phyloP scores from a whole-genome alignment of 2,888 invertebrate species.

The Diarsia mendica region DNA sequence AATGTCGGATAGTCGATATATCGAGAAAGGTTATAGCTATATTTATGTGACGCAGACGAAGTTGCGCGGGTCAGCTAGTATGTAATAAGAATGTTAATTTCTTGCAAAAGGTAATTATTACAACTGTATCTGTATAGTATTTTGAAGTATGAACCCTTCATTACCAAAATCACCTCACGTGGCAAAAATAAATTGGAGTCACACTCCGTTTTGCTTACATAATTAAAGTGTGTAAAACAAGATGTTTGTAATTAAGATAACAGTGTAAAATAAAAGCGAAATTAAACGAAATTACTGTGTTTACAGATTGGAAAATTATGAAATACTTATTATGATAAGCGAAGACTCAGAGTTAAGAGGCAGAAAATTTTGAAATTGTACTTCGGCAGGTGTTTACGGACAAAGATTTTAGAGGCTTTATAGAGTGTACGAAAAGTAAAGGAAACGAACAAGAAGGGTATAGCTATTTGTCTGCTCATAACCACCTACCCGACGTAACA shows the following conservation, averaged over 20 bases:
- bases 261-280: slow-evolving; percentile 61
- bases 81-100: slow-evolving; percentile 28
- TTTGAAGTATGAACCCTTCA: slow-evolving; percentile 4
- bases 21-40: too few species aligned
- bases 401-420: background rate
- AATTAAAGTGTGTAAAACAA: slow-evolving; percentile 56
- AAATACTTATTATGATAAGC: slow-evolving; percentile 41
- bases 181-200: slow-evolving; percentile 43
- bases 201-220: slow-evolving; percentile 29
- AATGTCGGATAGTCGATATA: too few species aligned
- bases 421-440: too few species aligned
- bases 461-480: too few species aligned
- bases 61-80: background rate
- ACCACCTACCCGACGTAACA: too few species aligned
- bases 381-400: background rate
- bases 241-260: slow-evolving; percentile 61
- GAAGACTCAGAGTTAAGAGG: background rate
- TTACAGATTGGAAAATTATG: slow-evolving; percentile 72
- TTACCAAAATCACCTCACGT: background rate
- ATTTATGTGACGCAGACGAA: too few species aligned
- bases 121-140: background rate
- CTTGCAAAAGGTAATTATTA: slow-evolving; percentile 24
- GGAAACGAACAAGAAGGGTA: too few species aligned
- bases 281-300: slow-evolving; percentile 62
- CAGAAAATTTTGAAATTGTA: background rate